Evolutionary conservation across 2,113 vertebrate genomes (phyloP).

Genomic region (Aspiorhynchus laticeps): DNA sequence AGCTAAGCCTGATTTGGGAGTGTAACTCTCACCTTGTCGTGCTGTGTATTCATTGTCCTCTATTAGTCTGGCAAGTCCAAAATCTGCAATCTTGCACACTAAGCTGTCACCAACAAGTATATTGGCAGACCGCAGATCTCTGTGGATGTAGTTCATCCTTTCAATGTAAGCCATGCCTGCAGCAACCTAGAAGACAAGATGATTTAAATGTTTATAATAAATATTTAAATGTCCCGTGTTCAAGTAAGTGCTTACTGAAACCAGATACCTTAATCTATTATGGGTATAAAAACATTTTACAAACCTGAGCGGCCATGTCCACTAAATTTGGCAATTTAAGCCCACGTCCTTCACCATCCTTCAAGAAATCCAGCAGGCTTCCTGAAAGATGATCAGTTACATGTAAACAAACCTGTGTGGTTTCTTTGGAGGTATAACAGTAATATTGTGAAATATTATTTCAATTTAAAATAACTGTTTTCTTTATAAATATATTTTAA

Average conservation of each 20-base stretch:
- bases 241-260: not conserved
- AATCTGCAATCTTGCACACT: constrained; percentile 98
- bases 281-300: not conserved
- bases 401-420: not conserved
- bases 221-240: not conserved
- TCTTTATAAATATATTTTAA: not conserved
- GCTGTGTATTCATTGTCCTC: constrained; percentile 99
- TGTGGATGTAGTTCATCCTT: constrained; percentile 99
- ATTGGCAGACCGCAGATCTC: constrained; percentile 95
- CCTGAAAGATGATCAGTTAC: constrained; percentile 72
- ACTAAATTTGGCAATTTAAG: constrained; percentile 98
- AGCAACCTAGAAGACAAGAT: constrained; percentile 78
- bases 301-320: constrained; percentile 98
- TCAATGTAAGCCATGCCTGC: constrained; percentile 98
- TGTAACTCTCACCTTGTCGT: constrained; percentile 85
- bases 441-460: not conserved
- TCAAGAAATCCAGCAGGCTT: constrained; percentile 95
- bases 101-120: constrained; percentile 96
- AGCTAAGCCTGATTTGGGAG: constrained; percentile 41
- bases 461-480: not conserved
- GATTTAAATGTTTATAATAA: too few relatives aligned
- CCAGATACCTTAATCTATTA: not conserved
- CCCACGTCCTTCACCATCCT: constrained; percentile 90
- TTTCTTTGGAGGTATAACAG: not conserved
- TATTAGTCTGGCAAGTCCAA: constrained; percentile 94